Percentiles rank a stretch among this genome's conserved stretches.
Conservation (phyloP, 2,797 vertebrate genomes). For the Melanotaenia boesemani region DNA sequence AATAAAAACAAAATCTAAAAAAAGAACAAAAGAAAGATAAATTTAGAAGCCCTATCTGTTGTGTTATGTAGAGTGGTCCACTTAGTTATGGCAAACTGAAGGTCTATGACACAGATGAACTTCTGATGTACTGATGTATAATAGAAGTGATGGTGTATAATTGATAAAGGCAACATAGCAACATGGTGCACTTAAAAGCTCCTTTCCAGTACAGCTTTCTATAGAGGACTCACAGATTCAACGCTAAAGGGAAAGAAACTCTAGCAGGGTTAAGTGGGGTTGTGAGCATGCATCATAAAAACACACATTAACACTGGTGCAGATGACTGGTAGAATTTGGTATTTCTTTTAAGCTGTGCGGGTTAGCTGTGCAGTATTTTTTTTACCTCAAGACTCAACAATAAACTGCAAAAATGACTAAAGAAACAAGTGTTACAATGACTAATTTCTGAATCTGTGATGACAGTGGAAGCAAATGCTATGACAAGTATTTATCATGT, state of each 20-base stretch:
- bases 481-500: conserved; percentile 25
- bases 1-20: background rate
- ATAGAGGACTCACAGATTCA: conserved; percentile 35
- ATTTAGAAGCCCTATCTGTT: conserved; percentile 29
- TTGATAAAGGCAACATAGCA: conserved; percentile 69
- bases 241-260: conserved; percentile 29
- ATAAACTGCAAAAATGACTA: conserved; percentile 17
- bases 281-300: conserved; percentile 25
- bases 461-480: conserved; percentile 21
- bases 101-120: conserved; percentile 61
- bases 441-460: conserved; percentile 36
- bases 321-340: background rate
- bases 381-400: conserved; percentile 5
- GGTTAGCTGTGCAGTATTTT: background rate
- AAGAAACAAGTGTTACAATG: conserved; percentile 28
- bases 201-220: conserved; percentile 46
- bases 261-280: conserved; percentile 55
- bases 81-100: conserved; percentile 53
- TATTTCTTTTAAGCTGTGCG: conserved; percentile 6
- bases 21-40: background rate
- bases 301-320: conserved; percentile 1
- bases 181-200: conserved; percentile 66
- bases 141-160: conserved; percentile 71
- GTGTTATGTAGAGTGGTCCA: conserved; percentile 57
- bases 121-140: conserved; percentile 69